phyloP scores from a whole-genome alignment of 1,140 invertebrate genomes.

The Nasonia longicornis region DNA sequence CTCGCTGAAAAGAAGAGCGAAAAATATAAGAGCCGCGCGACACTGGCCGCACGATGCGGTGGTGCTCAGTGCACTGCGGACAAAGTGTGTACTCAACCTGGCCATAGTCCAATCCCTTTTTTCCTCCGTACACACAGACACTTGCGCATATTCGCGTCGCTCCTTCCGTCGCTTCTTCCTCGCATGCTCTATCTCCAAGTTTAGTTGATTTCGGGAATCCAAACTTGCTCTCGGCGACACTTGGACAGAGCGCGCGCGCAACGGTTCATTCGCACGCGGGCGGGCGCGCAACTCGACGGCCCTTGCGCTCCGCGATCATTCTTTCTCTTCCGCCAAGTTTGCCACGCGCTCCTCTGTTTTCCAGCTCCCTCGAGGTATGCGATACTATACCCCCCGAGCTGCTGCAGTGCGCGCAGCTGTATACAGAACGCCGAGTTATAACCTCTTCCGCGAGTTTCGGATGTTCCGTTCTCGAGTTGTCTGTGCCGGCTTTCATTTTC shows the following conservation, averaged over 20 bases:
- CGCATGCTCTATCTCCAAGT: conserved; percentile 47
- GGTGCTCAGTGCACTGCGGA: conserved; percentile 48
- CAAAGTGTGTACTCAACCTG: conserved; percentile 65
- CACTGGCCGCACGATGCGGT: conserved; percentile 43
- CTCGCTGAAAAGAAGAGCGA: not conserved
- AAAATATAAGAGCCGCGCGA: not conserved
- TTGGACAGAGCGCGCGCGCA: not conserved
- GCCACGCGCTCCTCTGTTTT: not conserved
- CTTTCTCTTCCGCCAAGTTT: conserved; percentile 4
- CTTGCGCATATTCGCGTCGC: not conserved
- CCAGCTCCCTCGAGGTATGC: conserved; percentile 14
- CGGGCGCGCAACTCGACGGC: conserved; percentile 11
- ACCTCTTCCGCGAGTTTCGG: conserved; percentile 24
- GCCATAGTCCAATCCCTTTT: conserved; percentile 59
- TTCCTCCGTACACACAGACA: not conserved
- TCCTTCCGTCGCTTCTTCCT: not conserved
- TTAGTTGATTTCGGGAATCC: conserved; percentile 68
- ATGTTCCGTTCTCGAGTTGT: not conserved
- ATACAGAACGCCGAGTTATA: conserved; percentile 14
- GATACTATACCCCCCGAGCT: not conserved
- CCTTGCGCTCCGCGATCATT: conserved; percentile 19
- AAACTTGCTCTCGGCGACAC: conserved; percentile 57
- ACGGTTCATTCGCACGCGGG: not conserved
- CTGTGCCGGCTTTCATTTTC: not conserved
- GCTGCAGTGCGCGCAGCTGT: not conserved